A percentile compares a stretch with the other conserved stretches of the same genome.
These are phyloP conservation scores for Limnephilus rhombicus DNA, from an alignment of 2,888 invertebrate species.

Conservation along the genomic window DNA sequence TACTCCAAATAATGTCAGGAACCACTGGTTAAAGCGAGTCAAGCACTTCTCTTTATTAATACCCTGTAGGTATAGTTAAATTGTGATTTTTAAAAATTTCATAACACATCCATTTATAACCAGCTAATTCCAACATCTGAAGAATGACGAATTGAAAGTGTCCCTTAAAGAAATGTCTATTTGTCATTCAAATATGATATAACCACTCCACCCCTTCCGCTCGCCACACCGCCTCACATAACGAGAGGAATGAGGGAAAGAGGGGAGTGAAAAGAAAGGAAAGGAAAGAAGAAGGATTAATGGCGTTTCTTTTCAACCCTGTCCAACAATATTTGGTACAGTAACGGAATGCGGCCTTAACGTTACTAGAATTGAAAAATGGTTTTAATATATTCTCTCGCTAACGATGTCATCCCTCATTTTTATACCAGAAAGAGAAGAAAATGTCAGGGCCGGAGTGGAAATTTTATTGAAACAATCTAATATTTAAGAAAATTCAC, in stretches of 20 bases:
- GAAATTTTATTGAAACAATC: not conserved
- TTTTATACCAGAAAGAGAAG: conserved; percentile 60
- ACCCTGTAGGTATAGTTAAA: too few species aligned
- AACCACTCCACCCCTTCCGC: not conserved
- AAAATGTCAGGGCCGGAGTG: conserved; percentile 45
- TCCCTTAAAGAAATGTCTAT: conserved; percentile 49
- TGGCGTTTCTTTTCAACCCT: conserved; percentile 18
- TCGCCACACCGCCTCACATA: conserved; percentile 12
- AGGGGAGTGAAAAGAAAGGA: not conserved
- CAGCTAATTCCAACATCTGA: not conserved
- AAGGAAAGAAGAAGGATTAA: not conserved
- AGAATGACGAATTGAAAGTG: conserved; percentile 29
- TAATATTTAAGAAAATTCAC: not conserved
- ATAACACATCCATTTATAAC: not conserved
- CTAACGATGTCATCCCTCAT: conserved; percentile 66
- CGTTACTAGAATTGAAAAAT: conserved; percentile 65
- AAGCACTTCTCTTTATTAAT: too few species aligned
- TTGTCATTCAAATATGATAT: conserved; percentile 49
- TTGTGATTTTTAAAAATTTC: not conserved
- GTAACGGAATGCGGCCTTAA: conserved; percentile 55
- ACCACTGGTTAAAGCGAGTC: too few species aligned
- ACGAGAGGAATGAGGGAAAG: conserved; percentile 13
- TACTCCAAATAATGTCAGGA: too few species aligned
- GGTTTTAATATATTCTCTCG: conserved; percentile 66
- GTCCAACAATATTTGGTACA: conserved; percentile 48